Base-by-base conservation (phyloP, 2,797 vertebrate genomes). In the Chaunax sp. region DNA sequence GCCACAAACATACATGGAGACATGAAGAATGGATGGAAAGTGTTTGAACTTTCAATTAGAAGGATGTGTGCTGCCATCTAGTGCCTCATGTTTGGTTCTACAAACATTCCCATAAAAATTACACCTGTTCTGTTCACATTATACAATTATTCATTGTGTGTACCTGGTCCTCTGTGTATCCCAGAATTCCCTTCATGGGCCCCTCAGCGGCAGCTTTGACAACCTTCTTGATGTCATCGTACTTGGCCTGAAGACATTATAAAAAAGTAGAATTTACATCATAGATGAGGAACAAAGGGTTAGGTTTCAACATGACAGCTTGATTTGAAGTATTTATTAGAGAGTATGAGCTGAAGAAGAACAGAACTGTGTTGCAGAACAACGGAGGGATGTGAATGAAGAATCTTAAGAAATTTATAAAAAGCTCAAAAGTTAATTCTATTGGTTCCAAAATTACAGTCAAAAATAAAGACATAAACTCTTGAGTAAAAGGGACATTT, bases 151-250 rank as follows among this genome's bases (percentile, higher is more conserved):
- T 9, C 41, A 44, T 20, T 35, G 10, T 69, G n/a, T 33, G 43
- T 70, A 87, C 82, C 95, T 97, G 95, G 65, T 98, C 92, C 64
- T 97, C 96, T 0, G 96, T 98, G 92, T 97, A 97, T 65, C 92
- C 96, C 87, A 98, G 90, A 78, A 97, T 92, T 74, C 96, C 97
- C 85, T 96, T 97, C 91, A 97, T 77, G 41, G 95, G 94, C 26
- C 97, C 97, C 0, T 96, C 94, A 2, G 96, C 59, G 0, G 96
- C 96, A 55, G 95, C 93, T 87, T 97, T 97, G 19, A 98, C 83
- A 20, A 92, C 95, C 72, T 95, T 95, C 92, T 97, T 97, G 78
- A 97, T 97, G 51, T 96, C 95, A 0, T 97, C 96, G 1, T 98
- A 98, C 54, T 94, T 96, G 43, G 96, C 96, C 96, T 97, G 50